Evolutionary conservation across 2,113 vertebrate genomes (phyloP).

Genomic region (Jaculus jaculus): DNA sequence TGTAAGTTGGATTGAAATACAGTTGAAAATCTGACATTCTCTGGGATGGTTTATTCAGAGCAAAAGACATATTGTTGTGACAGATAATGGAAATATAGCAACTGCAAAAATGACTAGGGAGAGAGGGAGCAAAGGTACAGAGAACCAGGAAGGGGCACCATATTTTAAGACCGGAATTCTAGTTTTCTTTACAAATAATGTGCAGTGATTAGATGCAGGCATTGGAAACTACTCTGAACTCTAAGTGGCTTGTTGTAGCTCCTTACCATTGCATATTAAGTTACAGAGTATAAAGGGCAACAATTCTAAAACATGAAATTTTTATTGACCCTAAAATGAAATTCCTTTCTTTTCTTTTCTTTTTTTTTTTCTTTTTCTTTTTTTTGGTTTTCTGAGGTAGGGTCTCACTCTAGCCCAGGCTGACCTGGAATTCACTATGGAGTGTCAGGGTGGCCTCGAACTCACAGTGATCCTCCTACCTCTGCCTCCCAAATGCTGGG

Average conservation of each 20-base stretch:
- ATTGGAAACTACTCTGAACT: conserved; percentile 76
- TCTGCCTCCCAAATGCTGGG: too few species aligned
- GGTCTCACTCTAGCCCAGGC: too few species aligned
- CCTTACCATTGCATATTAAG: background rate
- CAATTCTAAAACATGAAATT: background rate
- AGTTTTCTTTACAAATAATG: conserved; percentile 53
- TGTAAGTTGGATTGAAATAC: conserved; percentile 72
- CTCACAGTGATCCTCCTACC: too few species aligned
- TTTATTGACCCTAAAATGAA: conserved; percentile 5
- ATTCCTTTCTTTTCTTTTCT: background rate
- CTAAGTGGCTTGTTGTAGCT: background rate
- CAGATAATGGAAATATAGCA: conserved; percentile 76
- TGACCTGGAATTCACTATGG: too few species aligned
- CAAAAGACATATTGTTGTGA: conserved; percentile 72
- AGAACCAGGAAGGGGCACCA: conserved; percentile 75
- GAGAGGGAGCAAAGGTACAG: conserved; percentile 62
- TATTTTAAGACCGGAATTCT: conserved; percentile 66
- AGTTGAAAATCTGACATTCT: conserved; percentile 66
- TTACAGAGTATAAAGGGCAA: background rate
- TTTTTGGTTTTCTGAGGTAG: too few species aligned
- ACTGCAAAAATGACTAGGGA: conserved; percentile 75
- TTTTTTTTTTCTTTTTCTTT: too few species aligned
- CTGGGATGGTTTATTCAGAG: conserved; percentile 58
- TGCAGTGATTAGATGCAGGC: conserved; percentile 76
- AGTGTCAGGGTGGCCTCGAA: too few species aligned